Percentiles rank a stretch among this genome's conserved stretches.
phyloP scores from a whole-genome alignment of 2,888 invertebrate genomes.

The Tetramorium bicarinatum region DNA sequence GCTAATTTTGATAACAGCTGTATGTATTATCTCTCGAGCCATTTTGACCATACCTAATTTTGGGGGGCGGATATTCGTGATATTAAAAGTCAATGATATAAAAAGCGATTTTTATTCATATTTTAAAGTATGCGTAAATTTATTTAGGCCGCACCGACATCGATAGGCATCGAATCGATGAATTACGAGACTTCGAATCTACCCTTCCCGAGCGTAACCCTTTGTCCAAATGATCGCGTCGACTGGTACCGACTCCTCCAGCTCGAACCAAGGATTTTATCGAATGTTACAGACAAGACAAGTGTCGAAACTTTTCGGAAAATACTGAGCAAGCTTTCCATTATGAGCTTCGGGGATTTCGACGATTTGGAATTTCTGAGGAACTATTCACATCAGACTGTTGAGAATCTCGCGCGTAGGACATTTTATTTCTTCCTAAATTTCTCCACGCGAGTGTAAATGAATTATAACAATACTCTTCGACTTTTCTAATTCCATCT shows the following conservation, averaged over 20 bases:
- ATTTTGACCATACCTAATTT: not conserved
- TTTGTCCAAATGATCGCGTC: constrained; percentile 79
- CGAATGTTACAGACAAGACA: constrained; percentile 56
- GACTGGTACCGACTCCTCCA: constrained; percentile 77
- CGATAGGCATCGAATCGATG: constrained; percentile 79
- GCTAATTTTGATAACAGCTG: not conserved
- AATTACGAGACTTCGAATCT: constrained; percentile 76
- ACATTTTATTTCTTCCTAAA: not conserved
- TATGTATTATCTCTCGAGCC: not conserved
- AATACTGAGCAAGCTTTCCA: constrained; percentile 69
- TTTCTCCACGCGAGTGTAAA: not conserved
- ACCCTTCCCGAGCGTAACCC: constrained; percentile 80
- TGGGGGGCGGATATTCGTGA: too few species aligned
- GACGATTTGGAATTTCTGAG: constrained; percentile 71
- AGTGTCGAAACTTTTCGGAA: constrained; percentile 66
- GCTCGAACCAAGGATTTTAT: constrained; percentile 62
- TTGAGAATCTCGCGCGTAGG: constrained; percentile 25
- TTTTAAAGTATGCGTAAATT: constrained; percentile 7
- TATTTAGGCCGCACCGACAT: constrained; percentile 75
- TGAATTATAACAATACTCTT: not conserved
- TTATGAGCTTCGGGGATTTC: constrained; percentile 80
- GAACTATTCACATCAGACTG: constrained; percentile 14
- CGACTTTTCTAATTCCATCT: not conserved
- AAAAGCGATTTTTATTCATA: not conserved
- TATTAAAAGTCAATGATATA: not conserved